phyloP scores from a whole-genome alignment of 2,888 invertebrate genomes.

The Epirrhoe tristata region DNA sequence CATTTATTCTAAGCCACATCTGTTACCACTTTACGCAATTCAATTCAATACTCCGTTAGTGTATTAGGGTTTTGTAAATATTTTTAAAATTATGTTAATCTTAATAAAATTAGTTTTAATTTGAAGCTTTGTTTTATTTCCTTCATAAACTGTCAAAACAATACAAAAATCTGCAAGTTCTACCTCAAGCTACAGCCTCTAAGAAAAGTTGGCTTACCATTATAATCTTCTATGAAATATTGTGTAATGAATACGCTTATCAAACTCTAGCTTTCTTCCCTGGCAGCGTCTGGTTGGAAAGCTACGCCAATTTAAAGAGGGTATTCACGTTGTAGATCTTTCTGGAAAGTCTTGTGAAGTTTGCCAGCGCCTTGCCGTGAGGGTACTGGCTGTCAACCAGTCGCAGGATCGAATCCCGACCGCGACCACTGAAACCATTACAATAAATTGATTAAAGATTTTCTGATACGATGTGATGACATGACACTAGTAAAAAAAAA shows the following conservation, averaged over 20 bases:
- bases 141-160: no score
- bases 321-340: conserved; percentile 72
- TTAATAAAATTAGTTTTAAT: conserved; percentile 62
- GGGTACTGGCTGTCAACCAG: conserved; percentile 71
- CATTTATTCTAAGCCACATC: conserved; percentile 51
- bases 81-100: conserved; percentile 58
- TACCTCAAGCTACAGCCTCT: background rate
- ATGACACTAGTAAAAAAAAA: no score
- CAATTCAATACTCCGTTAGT: conserved; percentile 80
- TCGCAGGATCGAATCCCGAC: conserved; percentile 68
- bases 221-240: background rate
- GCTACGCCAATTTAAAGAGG: conserved; percentile 54
- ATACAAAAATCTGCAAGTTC: background rate
- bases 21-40: conserved; percentile 75
- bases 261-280: conserved; percentile 10
- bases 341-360: conserved; percentile 75
- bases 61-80: conserved; percentile 79
- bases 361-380: conserved; percentile 70
- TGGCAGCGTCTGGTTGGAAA: background rate
- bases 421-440: conserved; percentile 57
- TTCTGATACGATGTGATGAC: no score
- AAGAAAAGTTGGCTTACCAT: background rate
- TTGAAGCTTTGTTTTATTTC: conserved; percentile 49
- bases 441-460: background rate
- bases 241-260: conserved; percentile 3